A percentile compares a stretch with the other conserved stretches of the same genome.
Evolutionary conservation across 2,888 invertebrate genomes (phyloP).

Genomic region (Cenopis cana): DNA sequence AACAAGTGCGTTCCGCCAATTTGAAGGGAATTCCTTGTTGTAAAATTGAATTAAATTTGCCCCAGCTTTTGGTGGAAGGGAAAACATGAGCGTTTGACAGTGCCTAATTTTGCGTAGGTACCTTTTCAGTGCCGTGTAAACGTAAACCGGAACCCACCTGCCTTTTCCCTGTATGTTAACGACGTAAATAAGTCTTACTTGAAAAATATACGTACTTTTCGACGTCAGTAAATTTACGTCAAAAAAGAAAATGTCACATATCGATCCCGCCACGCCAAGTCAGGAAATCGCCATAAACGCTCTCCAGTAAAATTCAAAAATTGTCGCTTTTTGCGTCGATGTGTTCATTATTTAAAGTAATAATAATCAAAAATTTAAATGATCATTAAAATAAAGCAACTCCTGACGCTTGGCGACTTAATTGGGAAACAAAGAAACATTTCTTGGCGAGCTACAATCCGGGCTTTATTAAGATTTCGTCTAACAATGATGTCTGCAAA

Average conservation of each 20-base stretch:
- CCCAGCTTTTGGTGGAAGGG: conserved; percentile 13
- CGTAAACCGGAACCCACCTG: neutral
- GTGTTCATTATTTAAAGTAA: no score
- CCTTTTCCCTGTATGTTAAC: neutral
- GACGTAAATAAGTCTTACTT: neutral
- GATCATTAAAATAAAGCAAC: conserved; percentile 22
- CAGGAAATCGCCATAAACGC: no score
- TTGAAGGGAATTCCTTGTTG: conserved; percentile 29
- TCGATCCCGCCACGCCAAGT: no score
- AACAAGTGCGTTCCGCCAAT: conserved; percentile 40
- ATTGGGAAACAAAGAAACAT: conserved; percentile 51
- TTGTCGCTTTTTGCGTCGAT: no score
- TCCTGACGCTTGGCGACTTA: conserved; percentile 32
- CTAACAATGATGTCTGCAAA: conserved; percentile 73
- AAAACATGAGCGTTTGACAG: conserved; percentile 9
- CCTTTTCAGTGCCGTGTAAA: neutral
- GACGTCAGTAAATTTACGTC: no score
- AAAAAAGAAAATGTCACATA: no score
- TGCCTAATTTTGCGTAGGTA: conserved; percentile 5
- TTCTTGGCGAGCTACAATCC: conserved; percentile 60
- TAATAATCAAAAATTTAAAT: no score
- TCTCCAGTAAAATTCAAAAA: no score
- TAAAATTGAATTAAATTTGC: conserved; percentile 27
- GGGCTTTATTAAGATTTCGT: conserved; percentile 79
- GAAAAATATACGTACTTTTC: no score